Evolutionary conservation across 2,888 invertebrate genomes (phyloP), one percentile per base, ranked within the genome.

Genomic region (Tridacna crocea): DNA sequence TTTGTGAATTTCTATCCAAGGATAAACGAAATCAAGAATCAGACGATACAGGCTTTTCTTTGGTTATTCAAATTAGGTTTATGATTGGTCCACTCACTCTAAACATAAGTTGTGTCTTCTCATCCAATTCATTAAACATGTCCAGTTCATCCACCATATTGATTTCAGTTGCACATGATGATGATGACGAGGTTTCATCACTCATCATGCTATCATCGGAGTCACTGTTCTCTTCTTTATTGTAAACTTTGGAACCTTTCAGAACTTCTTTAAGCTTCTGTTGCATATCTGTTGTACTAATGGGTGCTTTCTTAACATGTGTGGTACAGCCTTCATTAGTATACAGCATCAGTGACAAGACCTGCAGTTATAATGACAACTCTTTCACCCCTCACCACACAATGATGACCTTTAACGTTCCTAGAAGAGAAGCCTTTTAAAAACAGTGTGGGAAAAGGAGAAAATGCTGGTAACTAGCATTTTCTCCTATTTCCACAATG

Each of bases 261-360:
- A 84, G 74, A 3, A 80, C 77, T 48, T 78, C 85, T 72, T 83
- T 88, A 51, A 76, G 80, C 48, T 75, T 84, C 12, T 82, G 65
- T 12, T 83, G 74, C 76, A 83, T 77, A 66, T 79, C 86, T 26
- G 22, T 47, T 4, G 72, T 47, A 12, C 77, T 51, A n/a, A 61
- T 72, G 0, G 75, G 81, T 27, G 77, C 77, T 65, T 87, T 87
- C 79, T 87, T 87, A 10, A 87, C 79, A 27, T 74, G 77, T 17
- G 87, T 79, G 3, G 84, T 82, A 55, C 83, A 86, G 46, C 89
- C 89, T 68, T 92, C 92, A 36, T 92, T 88, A 0, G 92, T 93
- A 85, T 93, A 93, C 75, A 93, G 84, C 92, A 93, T 93, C 81
- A 94, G 88, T 12, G 94, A 93, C 17, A 94, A 84, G 6, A 93